Percentiles rank a stretch among this genome's conserved stretches.
Evolutionary conservation across 30 jellyfish, hydroid and myxozoan species (phyloP).

Genomic region (Pelagia noctiluca): DNA sequence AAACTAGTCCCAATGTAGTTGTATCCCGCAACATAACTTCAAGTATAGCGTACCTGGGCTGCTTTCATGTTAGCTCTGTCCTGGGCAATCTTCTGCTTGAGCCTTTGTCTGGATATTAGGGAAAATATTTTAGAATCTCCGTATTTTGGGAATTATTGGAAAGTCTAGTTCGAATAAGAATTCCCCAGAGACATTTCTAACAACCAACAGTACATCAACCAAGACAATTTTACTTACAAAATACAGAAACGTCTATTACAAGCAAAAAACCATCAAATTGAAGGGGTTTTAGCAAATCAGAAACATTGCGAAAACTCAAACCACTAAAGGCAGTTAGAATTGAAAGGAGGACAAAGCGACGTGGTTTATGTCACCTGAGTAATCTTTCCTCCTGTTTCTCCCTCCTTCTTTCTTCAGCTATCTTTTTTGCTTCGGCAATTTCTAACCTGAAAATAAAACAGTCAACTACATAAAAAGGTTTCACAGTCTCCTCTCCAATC

Average conservation of each 20-base stretch:
- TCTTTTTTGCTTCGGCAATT: conserved; percentile 62
- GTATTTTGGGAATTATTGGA: background rate
- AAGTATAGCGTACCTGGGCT: conserved; percentile 27
- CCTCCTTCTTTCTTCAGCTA: conserved; percentile 87
- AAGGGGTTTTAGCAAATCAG: too few relatives aligned
- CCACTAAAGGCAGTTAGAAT: too few relatives aligned
- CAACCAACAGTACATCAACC: too few relatives aligned
- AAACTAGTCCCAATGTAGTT: too few relatives aligned
- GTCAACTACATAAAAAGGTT: background rate
- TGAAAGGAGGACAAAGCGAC: too few relatives aligned
- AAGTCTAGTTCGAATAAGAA: background rate
- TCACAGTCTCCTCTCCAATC: too few relatives aligned
- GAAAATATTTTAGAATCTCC: background rate
- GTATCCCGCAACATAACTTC: too few relatives aligned
- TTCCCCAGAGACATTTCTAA: too few relatives aligned
- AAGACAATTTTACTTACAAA: too few relatives aligned
- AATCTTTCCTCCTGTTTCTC: conserved; percentile 88
- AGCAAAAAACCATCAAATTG: background rate
- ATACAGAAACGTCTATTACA: too few relatives aligned
- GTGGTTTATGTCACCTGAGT: conserved; percentile 49
- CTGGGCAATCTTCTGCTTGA: conserved; percentile 88
- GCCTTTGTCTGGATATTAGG: conserved; percentile 60
- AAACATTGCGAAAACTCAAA: too few relatives aligned
- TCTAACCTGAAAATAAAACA: conserved; percentile 57
- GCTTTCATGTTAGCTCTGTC: conserved; percentile 90